Base-by-base conservation (phyloP, 2,888 invertebrate species). In the Sipha maydis region DNA sequence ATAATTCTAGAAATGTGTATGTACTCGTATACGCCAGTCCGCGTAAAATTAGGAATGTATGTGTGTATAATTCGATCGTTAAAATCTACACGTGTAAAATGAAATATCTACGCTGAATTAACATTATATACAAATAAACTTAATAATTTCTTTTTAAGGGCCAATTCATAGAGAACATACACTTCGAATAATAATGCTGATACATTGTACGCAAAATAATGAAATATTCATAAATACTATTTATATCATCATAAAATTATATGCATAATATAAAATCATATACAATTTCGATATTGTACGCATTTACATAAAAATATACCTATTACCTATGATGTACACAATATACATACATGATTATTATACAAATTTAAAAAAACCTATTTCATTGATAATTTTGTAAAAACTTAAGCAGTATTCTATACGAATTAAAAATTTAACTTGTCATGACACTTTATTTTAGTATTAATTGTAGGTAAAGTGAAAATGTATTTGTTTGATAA, bases 11-110 rank as follows among this genome's bases (percentile, higher is more conserved):
- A 28, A 76, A 76, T 54, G n/a, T 28, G 71, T 71, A 31, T 31
- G 9, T 1, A 9, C 8, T 69, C n/a, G 28, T 2, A 14, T 76
- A 76, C 17, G 48, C 41, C 21, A 76, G 61, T 56, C 38, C 28
- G 28, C 56, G 21, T 11, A 28, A 48, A 19, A 73, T 61, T 67
- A 31, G 38, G 34, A 25, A 25, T 28, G 28, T 28, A 4, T 4
- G 48, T 31, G 69, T 85, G 77, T 78, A 78, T 85, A 78, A 77
- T 77, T 85, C 67, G 0, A 67, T 77, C 48, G 31, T 67, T 77
- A 41, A 77, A 85, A 77, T 1, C 25, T 38, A 67, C 7, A 31
- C 14, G 48, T 41, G 38, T 61, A 76, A 84, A 67, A 76, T 76
- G 14, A 7, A 61, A 84, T 8, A 67, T 67, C 41, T 19, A 31